Conservation (phyloP, 2,888 invertebrate genomes). For the Oscheius onirici region DNA sequence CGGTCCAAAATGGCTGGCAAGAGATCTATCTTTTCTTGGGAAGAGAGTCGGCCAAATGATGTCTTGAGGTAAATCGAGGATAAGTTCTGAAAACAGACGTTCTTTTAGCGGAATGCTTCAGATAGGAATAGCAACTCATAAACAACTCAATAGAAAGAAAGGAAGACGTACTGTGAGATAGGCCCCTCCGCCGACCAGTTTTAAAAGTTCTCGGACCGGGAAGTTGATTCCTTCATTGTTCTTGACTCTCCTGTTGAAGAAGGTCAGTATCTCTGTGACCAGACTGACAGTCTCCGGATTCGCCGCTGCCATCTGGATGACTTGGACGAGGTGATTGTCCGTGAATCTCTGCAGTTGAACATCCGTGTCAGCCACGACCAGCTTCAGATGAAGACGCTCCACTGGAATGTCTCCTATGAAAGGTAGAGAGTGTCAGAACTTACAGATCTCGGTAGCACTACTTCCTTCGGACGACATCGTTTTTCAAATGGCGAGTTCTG, state of each 20-base stretch:
- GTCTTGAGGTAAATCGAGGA: slow-evolving; percentile 48
- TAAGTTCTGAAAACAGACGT: slow-evolving; percentile 48
- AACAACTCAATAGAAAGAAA: neutral
- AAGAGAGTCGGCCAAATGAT: slow-evolving; percentile 32
- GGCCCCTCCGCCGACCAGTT: slow-evolving; percentile 3
- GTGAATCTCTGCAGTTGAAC: slow-evolving; percentile 50
- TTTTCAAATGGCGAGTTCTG: neutral
- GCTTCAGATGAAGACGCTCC: slow-evolving; percentile 48
- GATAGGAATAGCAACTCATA: too few relatives aligned
- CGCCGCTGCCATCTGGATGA: slow-evolving; percentile 54
- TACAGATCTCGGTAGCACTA: neutral
- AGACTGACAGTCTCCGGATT: slow-evolving; percentile 64
- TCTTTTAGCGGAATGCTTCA: too few relatives aligned
- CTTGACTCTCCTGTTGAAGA: slow-evolving; percentile 87
- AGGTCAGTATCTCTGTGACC: slow-evolving; percentile 49
- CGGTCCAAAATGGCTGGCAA: slow-evolving; percentile 38
- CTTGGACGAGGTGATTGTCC: slow-evolving; percentile 37
- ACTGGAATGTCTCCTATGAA: slow-evolving; percentile 30
- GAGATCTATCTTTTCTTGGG: slow-evolving; percentile 34
- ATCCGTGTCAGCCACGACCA: slow-evolving; percentile 41
- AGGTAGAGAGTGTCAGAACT: neutral
- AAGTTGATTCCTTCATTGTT: slow-evolving; percentile 78
- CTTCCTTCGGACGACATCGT: neutral
- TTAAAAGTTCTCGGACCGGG: slow-evolving; percentile 80
- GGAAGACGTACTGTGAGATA: slow-evolving; percentile 14